Conservation (phyloP, 2,888 invertebrate genomes). For the Drosophila nigricruria region DNA sequence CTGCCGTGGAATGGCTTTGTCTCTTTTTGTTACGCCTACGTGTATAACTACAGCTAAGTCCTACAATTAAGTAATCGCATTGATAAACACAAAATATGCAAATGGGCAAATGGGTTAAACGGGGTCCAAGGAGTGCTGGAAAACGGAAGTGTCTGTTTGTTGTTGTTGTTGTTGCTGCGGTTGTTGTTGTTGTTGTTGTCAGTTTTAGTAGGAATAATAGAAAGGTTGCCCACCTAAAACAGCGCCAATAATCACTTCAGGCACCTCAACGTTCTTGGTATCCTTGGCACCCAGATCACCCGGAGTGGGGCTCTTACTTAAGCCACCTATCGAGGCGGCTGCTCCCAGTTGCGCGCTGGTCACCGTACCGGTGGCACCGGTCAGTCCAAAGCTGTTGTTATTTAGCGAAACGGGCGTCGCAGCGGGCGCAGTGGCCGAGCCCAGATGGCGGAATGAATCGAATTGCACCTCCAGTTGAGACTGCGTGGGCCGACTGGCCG, state of each 20-base stretch:
- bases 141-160: slow-evolving; percentile 36
- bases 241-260: slow-evolving; percentile 98
- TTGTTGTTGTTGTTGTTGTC: neutral
- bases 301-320: slow-evolving; percentile 93
- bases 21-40: slow-evolving; percentile 35
- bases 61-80: slow-evolving; percentile 40
- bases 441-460: slow-evolving; percentile 91
- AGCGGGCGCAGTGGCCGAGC: slow-evolving; percentile 88
- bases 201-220: slow-evolving; percentile 84
- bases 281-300: slow-evolving; percentile 92
- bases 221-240: slow-evolving; percentile 91
- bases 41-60: slow-evolving; percentile 47
- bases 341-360: slow-evolving; percentile 86
- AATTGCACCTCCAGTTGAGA: slow-evolving; percentile 89
- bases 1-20: slow-evolving; percentile 30
- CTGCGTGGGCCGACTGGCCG: slow-evolving; percentile 88
- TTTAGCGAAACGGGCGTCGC: slow-evolving; percentile 92
- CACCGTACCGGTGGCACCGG: slow-evolving; percentile 88
- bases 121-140: slow-evolving; percentile 17
- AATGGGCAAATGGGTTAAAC: neutral
- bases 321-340: slow-evolving; percentile 88
- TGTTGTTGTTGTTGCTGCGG: slow-evolving; percentile 19
- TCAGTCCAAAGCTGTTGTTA: slow-evolving; percentile 94
- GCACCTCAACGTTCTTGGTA: slow-evolving; percentile 96
- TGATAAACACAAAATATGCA: slow-evolving; percentile 9